phyloP scores from a whole-genome alignment of 1,140 invertebrate genomes.

The Anadara kagoshimensis region DNA sequence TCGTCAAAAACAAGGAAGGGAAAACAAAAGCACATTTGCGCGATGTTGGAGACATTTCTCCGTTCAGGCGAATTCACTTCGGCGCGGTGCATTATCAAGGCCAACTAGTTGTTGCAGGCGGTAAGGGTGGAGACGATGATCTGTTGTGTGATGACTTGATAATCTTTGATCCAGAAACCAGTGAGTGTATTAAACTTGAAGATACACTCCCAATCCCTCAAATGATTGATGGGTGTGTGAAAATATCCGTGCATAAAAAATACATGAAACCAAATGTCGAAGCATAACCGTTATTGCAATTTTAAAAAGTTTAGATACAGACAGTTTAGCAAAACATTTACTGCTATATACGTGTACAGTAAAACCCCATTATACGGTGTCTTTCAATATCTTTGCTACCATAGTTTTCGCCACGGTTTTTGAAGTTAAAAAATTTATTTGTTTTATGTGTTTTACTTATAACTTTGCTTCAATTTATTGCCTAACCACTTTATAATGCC shows the following conservation, averaged over 20 bases:
- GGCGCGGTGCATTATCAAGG: slow-evolving; percentile 63
- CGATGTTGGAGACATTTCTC: slow-evolving; percentile 53
- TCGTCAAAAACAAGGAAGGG: slow-evolving; percentile 32
- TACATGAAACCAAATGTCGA: slow-evolving; percentile 38
- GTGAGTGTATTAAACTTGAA: slow-evolving; percentile 48
- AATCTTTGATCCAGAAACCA: slow-evolving; percentile 54
- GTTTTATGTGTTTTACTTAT: too few relatives aligned
- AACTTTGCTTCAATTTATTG: too few relatives aligned
- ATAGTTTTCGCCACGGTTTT: too few relatives aligned
- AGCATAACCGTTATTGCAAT: too few relatives aligned
- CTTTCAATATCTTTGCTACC: too few relatives aligned
- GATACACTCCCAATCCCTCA: slow-evolving; percentile 58
- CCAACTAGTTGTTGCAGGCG: slow-evolving; percentile 57
- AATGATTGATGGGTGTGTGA: slow-evolving; percentile 65
- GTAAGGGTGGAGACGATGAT: slow-evolving; percentile 57
- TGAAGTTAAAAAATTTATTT: too few relatives aligned
- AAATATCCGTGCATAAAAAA: slow-evolving; percentile 61
- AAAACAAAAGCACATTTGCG: slow-evolving; percentile 31
- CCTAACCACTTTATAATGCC: too few relatives aligned
- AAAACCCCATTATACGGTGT: too few relatives aligned
- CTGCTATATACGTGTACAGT: too few relatives aligned
- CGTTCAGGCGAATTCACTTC: slow-evolving; percentile 66
- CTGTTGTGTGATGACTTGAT: slow-evolving; percentile 59
- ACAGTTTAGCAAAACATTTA: too few relatives aligned
- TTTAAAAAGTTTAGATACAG: too few relatives aligned